Evolutionary conservation across 2,797 vertebrate genomes (phyloP).

Genomic region (Aselliscus stoliczkanus): DNA sequence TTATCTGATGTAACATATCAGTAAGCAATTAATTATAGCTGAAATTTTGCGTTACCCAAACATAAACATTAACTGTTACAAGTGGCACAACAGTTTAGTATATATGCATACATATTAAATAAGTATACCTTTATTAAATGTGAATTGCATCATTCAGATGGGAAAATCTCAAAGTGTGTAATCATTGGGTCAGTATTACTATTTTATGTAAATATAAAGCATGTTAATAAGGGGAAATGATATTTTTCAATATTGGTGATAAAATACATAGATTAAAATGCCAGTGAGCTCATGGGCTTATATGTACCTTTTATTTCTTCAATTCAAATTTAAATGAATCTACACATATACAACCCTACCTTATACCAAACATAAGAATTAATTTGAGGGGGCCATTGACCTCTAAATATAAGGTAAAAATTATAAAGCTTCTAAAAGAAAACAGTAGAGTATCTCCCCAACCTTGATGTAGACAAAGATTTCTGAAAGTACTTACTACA

Average conservation of each 20-base stretch:
- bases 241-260: background rate
- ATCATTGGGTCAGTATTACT: background rate
- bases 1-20: background rate
- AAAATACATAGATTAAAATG: background rate
- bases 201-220: background rate
- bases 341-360: background rate
- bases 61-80: background rate
- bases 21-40: background rate
- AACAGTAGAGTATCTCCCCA: background rate
- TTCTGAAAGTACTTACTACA: background rate
- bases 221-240: background rate
- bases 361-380: background rate
- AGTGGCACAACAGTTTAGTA: background rate
- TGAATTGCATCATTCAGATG: background rate
- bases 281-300: background rate
- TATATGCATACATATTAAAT: background rate
- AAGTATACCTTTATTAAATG: background rate
- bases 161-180: background rate
- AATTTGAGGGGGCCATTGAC: background rate
- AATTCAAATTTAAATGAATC: background rate
- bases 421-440: background rate
- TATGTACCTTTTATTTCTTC: background rate
- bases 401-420: background rate
- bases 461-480: background rate
- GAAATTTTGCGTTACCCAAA: background rate